phyloP scores from a whole-genome alignment of 2,113 vertebrate species.

The Corydoras sp. region DNA sequence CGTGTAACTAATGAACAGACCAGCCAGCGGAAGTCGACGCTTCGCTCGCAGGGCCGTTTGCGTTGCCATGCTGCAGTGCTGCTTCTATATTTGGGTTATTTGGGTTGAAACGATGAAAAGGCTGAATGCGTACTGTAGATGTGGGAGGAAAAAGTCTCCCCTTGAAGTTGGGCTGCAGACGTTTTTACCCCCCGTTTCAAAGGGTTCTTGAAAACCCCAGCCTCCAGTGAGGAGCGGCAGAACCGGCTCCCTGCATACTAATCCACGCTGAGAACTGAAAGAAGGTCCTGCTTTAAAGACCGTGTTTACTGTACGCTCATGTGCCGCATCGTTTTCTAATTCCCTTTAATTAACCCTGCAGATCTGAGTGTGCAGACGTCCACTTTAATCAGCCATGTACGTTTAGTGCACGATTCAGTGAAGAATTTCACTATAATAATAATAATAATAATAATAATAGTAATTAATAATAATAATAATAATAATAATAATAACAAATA shows the following conservation, averaged over 20 bases:
- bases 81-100: constrained; percentile 14
- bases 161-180: constrained; percentile 23
- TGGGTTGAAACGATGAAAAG: constrained; percentile 29
- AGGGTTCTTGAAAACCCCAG: constrained; percentile 31
- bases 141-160: background rate
- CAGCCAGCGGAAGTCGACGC: no score
- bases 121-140: background rate
- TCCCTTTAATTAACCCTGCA: no score
- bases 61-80: background rate
- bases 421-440: no score
- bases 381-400: no score
- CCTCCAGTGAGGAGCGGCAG: constrained; percentile 14
- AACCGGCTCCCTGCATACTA: constrained; percentile 27
- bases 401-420: no score
- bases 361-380: no score
- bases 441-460: no score
- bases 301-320: constrained; percentile 18
- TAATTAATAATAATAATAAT: no score
- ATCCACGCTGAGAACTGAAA: constrained; percentile 29
- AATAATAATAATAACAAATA: no score
- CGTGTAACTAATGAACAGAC: no score
- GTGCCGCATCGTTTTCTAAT: no score
- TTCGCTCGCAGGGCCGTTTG: background rate
- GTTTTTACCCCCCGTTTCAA: constrained; percentile 35
- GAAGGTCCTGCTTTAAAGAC: background rate